A percentile compares a stretch with the other conserved stretches of the same genome.
These are phyloP conservation scores for Myocastor coypus DNA, from an alignment of 2,113 vertebrate genomes.

Conservation along the genomic window DNA sequence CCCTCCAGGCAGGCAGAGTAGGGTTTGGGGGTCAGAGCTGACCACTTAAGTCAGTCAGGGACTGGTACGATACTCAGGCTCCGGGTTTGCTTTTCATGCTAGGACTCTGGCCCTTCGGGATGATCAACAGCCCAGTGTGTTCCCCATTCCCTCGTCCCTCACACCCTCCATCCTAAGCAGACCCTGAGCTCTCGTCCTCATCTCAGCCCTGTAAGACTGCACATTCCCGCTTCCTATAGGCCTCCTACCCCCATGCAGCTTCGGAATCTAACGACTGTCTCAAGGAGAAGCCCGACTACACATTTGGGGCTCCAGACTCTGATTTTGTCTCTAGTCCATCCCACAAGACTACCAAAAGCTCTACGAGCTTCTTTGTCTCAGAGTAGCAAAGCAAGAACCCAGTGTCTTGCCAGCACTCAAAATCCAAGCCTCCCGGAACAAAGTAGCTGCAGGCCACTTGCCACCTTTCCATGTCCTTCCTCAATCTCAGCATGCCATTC, in stretches of 20 bases:
- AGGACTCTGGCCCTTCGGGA: background rate
- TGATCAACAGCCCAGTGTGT: background rate
- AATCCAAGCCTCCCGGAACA: background rate
- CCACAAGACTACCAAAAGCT: background rate
- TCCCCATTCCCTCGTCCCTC: too few relatives aligned
- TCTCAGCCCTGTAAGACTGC: background rate
- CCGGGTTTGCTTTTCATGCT: background rate
- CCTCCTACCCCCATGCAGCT: background rate
- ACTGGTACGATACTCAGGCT: background rate
- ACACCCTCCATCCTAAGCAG: background rate
- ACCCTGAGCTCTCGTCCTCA: background rate
- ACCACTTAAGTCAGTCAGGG: background rate
- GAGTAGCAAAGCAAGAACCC: background rate
- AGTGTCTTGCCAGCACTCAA: background rate
- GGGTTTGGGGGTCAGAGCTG: fast-evolving
- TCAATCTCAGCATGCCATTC: background rate
- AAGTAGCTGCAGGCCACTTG: fast-evolving
- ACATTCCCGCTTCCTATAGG: background rate
- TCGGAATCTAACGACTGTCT: background rate
- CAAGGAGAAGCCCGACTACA: background rate
- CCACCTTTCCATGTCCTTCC: background rate
- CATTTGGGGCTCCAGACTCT: background rate
- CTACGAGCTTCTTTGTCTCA: background rate
- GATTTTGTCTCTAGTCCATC: background rate
- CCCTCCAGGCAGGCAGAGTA: background rate